Evolutionary conservation across 2,797 vertebrate species (phyloP), one percentile per base, ranked within the genome.

Genomic region (Anabacerthia variegaticeps): DNA sequence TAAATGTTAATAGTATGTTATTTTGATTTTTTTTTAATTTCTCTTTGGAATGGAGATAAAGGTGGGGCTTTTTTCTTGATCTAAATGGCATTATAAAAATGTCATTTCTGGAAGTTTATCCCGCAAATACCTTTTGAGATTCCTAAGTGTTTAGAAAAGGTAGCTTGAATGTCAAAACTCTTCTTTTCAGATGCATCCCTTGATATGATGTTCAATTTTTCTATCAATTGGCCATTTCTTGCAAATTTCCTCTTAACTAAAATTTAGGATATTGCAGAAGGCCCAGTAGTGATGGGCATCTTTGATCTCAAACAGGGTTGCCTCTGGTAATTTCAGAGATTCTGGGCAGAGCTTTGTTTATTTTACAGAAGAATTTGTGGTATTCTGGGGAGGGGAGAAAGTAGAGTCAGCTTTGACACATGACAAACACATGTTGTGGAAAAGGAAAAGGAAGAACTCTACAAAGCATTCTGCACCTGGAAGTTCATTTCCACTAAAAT

Each of bases 341-440:
- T 94, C 95, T 92, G 92, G 89, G 81, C 14, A 68, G 85, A 93
- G 81, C 91, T 95, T 94, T 96, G 93, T 97, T 98, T 97, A 96
- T 97, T 97, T 97, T 97, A 89, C 91, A 65, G 63, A 98, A 97
- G 97, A 97, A 98, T 98, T 95, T 92, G 89, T 97, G 97, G 97
- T 92, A 97, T 98, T 97, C 94, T 94, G 88, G 88, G 87, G 74
- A 93, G 96, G 46, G 81, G 36, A 88, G 95, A 95, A 95, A 95
- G 94, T 78, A 77, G 79, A 94, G 93, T 96, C 68, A 93, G 68
- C 91, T 93, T 88, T 93, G 89, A 84, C 63, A 61, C 37, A 10
- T 56, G 77, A 94, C 7, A 26, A 88, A 74, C 93, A 88, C 41
- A 34, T 91, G 82, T 77, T 80, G 69, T 0, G 0, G 61, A n/a